A percentile compares a stretch with the other conserved stretches of the same genome.
These are phyloP conservation scores for Acanthaster planci DNA, from an alignment of 35 echinoderm and acorn worm species.

Conservation along the genomic window DNA sequence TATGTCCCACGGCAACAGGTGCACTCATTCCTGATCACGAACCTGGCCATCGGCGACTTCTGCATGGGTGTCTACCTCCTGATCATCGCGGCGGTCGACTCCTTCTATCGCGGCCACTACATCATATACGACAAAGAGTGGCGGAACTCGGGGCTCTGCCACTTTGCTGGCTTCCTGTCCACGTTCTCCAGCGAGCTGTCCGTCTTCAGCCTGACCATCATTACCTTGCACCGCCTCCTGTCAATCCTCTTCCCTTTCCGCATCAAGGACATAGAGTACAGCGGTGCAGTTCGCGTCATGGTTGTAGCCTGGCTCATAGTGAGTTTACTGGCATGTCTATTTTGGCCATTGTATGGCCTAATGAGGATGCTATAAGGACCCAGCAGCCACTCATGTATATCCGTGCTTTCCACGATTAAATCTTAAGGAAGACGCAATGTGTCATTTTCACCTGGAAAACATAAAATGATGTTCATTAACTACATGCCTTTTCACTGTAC, in stretches of 20 bases:
- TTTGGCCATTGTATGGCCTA: too few species aligned
- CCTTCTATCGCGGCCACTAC: constrained; percentile 80
- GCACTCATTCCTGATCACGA: constrained; percentile 95
- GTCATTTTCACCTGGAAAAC: too few species aligned
- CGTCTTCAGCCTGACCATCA: constrained; percentile 92
- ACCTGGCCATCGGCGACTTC: constrained; percentile 92
- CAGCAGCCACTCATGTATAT: too few species aligned
- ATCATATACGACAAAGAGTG: constrained; percentile 63
- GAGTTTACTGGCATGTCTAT: too few species aligned
- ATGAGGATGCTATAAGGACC: too few species aligned
- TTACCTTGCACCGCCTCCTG: constrained; percentile 79
- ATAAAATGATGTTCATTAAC: too few species aligned
- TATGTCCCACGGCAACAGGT: constrained; percentile 59
- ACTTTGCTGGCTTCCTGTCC: constrained; percentile 90
- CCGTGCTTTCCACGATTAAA: too few species aligned
- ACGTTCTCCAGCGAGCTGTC: constrained; percentile 98
- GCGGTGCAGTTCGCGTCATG: constrained; percentile 79
- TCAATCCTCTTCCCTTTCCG: constrained; percentile 97
- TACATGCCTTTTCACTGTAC: too few species aligned
- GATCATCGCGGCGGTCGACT: constrained; percentile 84
- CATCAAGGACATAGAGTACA: constrained; percentile 90
- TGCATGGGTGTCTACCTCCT: constrained; percentile 95
- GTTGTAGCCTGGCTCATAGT: constrained; percentile 57
- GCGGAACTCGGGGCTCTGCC: constrained; percentile 66
- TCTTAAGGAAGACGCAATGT: too few species aligned